Conservation (phyloP, 2,113 vertebrate genomes). For the Amazona guildingii region DNA sequence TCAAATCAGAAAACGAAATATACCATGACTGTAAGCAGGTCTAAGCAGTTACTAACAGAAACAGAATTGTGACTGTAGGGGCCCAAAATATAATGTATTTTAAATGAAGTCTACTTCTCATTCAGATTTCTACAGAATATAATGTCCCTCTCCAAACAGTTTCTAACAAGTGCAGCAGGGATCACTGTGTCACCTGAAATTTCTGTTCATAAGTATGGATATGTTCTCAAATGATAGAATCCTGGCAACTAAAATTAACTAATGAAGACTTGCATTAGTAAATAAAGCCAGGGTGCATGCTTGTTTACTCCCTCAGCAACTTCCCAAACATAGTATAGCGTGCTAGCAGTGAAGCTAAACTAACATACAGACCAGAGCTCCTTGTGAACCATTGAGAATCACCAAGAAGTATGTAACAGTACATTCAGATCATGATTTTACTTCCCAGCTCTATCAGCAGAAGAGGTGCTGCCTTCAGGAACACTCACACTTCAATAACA, state of each 20-base stretch:
- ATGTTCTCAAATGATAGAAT: background rate
- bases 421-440: background rate
- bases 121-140: background rate
- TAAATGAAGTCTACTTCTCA: background rate
- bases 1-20: background rate
- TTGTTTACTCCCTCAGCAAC: background rate
- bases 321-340: accelerated
- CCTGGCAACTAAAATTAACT: background rate
- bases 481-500: background rate
- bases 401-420: background rate
- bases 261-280: background rate
- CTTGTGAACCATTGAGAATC: background rate
- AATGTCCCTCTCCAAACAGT: background rate
- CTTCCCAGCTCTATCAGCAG: background rate
- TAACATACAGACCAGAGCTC: background rate
- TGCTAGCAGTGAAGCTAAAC: background rate
- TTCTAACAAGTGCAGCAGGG: background rate
- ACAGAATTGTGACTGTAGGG: background rate
- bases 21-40: background rate
- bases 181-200: background rate
- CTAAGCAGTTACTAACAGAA: background rate
- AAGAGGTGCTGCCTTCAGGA: background rate
- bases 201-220: accelerated
- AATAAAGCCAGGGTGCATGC: background rate
- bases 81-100: background rate